Conservation (phyloP, 2,113 vertebrate species). For the Pomatorhinus ruficollis region DNA sequence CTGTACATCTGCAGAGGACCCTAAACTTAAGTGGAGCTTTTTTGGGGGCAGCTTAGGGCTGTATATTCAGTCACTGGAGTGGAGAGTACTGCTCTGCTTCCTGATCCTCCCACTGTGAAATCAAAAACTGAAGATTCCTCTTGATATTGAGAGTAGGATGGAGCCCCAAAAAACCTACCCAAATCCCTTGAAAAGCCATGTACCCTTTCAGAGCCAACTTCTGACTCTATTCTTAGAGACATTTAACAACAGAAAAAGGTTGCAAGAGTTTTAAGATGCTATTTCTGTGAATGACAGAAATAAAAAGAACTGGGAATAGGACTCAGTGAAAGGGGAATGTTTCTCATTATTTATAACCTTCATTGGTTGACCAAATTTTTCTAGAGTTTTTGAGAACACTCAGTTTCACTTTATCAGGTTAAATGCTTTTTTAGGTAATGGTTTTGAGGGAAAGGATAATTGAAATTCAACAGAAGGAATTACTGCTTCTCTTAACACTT, state of each 20-base stretch:
- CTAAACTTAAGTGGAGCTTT: background rate
- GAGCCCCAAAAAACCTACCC: background rate
- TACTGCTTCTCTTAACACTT: background rate
- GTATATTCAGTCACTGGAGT: background rate
- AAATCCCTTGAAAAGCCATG: background rate
- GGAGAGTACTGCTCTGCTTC: background rate
- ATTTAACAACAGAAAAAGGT: background rate
- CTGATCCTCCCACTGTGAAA: background rate
- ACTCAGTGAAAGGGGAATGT: background rate
- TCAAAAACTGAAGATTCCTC: background rate
- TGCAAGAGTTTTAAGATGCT: background rate
- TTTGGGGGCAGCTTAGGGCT: background rate
- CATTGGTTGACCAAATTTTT: background rate
- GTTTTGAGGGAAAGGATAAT: background rate
- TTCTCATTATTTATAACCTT: background rate
- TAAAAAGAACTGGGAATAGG: background rate
- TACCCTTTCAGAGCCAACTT: background rate
- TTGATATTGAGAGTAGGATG: background rate
- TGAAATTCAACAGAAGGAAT: background rate
- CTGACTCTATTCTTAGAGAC: background rate
- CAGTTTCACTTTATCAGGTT: background rate
- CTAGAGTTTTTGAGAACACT: background rate
- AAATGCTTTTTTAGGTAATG: background rate
- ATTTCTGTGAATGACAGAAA: background rate
- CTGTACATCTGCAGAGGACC: background rate